Conservation (phyloP, 2,888 invertebrate species). For the Mesochorus sp. region DNA sequence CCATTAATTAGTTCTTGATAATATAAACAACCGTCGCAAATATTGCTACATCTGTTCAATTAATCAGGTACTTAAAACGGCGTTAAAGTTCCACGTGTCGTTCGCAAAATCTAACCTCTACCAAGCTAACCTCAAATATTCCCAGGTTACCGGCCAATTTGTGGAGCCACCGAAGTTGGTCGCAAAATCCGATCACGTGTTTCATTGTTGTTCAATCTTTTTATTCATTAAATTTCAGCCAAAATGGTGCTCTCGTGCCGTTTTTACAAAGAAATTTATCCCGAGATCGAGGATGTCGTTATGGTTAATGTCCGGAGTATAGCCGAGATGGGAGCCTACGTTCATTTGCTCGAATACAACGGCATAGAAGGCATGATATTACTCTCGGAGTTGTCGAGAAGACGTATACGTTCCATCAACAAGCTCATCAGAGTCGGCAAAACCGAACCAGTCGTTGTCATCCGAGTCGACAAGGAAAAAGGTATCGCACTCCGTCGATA, state of each 20-base stretch:
- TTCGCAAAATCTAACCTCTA: slow-evolving; percentile 53
- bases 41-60: slow-evolving; percentile 44
- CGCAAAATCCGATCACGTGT: too few species aligned
- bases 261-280: slow-evolving; percentile 98
- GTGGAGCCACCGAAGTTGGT: too few species aligned
- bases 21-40: slow-evolving; percentile 51
- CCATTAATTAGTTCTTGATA: slow-evolving; percentile 21
- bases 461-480: slow-evolving; percentile 99
- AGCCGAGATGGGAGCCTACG: slow-evolving; percentile 99
- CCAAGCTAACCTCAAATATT: slow-evolving; percentile 9
- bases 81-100: slow-evolving; percentile 38
- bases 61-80: slow-evolving; percentile 48
- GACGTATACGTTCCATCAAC: slow-evolving; percentile 99
- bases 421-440: slow-evolving; percentile 99
- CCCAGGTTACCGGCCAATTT: too few species aligned
- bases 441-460: slow-evolving; percentile 99
- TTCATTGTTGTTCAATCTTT: too few species aligned
- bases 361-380: slow-evolving; percentile 99
- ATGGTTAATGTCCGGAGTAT: slow-evolving; percentile 99
- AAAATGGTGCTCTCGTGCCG: slow-evolving; percentile 96
- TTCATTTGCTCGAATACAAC: slow-evolving; percentile 98
- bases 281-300: slow-evolving; percentile 99
- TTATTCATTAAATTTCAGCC: slow-evolving; percentile 55
- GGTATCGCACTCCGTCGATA: slow-evolving; percentile 93
- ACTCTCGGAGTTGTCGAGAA: slow-evolving; percentile 97